These are phyloP conservation scores for Volucella zonaria DNA, from an alignment of 2,888 invertebrate species.

Conservation along the genomic window DNA sequence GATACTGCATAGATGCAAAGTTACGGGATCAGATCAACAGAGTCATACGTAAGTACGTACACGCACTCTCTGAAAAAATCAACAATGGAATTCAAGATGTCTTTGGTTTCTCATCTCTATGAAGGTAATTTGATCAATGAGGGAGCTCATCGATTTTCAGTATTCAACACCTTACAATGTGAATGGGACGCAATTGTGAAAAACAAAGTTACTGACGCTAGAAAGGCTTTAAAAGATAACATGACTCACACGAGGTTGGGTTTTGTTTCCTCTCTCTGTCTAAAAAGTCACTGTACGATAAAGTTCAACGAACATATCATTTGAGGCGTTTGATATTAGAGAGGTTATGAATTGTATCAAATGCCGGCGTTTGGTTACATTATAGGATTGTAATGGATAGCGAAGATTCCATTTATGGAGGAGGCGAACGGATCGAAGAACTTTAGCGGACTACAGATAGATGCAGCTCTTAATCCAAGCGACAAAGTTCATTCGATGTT, in stretches of 20 bases:
- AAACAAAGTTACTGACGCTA: conserved; percentile 56
- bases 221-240: conserved; percentile 10
- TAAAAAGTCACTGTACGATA: neutral
- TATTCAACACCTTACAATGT: conserved; percentile 69
- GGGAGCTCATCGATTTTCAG: conserved; percentile 58
- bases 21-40: too few species aligned
- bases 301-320: conserved; percentile 62
- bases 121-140: conserved; percentile 61
- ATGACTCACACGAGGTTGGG: neutral
- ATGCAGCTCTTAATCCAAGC: too few species aligned
- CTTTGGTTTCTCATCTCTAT: conserved; percentile 22
- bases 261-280: conserved; percentile 10
- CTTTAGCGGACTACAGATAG: too few species aligned
- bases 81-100: conserved; percentile 42
- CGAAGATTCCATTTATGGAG: too few species aligned
- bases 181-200: conserved; percentile 7
- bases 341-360: conserved; percentile 33
- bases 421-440: too few species aligned
- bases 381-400: too few species aligned
- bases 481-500: too few species aligned
- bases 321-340: conserved; percentile 8
- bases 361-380: conserved; percentile 41
- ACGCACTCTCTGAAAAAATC: conserved; percentile 7
- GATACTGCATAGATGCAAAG: too few species aligned
- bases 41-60: neutral